phyloP scores from a whole-genome alignment of 2,113 vertebrate genomes.

The Callipepla californica region DNA sequence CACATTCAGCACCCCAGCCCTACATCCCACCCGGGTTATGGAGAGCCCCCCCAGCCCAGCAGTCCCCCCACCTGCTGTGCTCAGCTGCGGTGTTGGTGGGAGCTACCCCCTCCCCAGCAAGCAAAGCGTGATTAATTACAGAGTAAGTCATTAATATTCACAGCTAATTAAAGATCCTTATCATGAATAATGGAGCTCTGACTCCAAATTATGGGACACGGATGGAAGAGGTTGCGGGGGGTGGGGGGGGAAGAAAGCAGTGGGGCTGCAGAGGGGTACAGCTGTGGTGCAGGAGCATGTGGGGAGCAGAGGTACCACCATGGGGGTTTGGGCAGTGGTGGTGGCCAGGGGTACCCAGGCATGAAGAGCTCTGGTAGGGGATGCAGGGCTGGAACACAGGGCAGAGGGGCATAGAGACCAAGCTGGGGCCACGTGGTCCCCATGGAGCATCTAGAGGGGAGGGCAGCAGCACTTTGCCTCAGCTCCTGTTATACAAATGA shows the following conservation, averaged over 20 bases:
- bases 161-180: conserved; percentile 77
- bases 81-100: neutral
- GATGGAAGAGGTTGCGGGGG: neutral
- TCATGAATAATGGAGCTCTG: conserved; percentile 64
- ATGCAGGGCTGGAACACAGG: neutral
- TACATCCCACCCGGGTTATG: accelerated
- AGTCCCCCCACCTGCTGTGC: neutral
- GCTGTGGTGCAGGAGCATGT: neutral
- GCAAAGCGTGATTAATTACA: conserved; percentile 74
- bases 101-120: conserved; percentile 20
- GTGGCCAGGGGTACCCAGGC: neutral
- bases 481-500: conserved; percentile 75
- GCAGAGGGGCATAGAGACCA: neutral
- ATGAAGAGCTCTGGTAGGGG: neutral
- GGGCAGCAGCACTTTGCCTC: conserved; percentile 37
- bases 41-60: neutral
- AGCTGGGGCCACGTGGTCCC: neutral
- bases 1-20: neutral
- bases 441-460: neutral
- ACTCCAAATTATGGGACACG: conserved; percentile 48
- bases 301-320: accelerated
- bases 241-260: neutral
- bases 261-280: neutral
- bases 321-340: neutral
- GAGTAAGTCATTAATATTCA: conserved; percentile 76